phyloP scores from a whole-genome alignment of 2,113 vertebrate genomes.

The Ifrita kowaldi region DNA sequence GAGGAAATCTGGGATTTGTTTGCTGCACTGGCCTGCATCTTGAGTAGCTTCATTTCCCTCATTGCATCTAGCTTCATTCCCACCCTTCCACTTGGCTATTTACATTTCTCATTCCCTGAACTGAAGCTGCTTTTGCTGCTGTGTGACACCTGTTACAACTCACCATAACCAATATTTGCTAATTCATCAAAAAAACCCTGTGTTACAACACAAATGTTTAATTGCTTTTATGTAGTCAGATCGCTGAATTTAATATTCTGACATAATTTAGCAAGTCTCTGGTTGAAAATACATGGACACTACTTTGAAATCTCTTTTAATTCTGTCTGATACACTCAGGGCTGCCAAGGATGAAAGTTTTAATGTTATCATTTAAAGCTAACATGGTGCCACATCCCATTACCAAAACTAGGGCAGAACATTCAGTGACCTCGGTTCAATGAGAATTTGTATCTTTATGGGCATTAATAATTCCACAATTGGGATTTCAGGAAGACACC shows the following conservation, averaged over 20 bases:
- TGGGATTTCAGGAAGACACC: background rate
- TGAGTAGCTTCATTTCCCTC: background rate
- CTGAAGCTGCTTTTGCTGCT: background rate
- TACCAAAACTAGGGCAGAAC: background rate
- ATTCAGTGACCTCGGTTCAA: background rate
- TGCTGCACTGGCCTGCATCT: background rate
- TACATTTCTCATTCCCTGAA: background rate
- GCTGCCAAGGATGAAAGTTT: background rate
- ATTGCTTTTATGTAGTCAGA: background rate
- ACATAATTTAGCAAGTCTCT: background rate
- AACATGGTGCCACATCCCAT: background rate
- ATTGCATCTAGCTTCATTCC: background rate
- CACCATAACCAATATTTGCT: background rate
- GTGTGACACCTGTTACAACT: background rate
- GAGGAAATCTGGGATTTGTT: background rate
- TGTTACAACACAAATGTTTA: background rate
- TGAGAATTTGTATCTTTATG: background rate
- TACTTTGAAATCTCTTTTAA: background rate
- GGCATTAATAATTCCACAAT: background rate
- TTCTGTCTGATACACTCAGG: background rate
- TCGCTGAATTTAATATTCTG: background rate
- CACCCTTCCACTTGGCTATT: background rate
- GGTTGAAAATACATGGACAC: background rate
- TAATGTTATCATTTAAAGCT: background rate
- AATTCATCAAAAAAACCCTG: background rate